A percentile compares a stretch with the other conserved stretches of the same genome.
Evolutionary conservation across 2,797 vertebrate species (phyloP).

Genomic region (Diceros bicornis): DNA sequence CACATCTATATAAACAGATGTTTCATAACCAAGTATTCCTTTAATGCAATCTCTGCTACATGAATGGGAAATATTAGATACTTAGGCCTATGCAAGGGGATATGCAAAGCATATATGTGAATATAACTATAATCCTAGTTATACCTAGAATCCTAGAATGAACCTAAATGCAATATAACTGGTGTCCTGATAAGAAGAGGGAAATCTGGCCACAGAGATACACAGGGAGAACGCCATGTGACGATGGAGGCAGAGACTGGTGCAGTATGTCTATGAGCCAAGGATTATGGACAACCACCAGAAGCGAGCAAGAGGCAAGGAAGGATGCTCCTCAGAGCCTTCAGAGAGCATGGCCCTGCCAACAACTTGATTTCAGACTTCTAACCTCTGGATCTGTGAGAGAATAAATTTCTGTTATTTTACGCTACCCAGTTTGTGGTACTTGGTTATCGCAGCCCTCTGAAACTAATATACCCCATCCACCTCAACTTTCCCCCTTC

Average conservation of each 20-base stretch:
- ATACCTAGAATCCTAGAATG: too few species aligned
- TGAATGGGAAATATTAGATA: conserved; percentile 34
- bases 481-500: neutral
- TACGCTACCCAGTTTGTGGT: neutral
- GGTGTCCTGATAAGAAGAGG: neutral
- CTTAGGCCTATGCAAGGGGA: neutral
- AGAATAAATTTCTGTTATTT: neutral
- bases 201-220: neutral
- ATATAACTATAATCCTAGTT: neutral
- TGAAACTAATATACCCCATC: neutral
- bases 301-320: neutral
- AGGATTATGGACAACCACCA: neutral
- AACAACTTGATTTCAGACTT: neutral
- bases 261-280: neutral
- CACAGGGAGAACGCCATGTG: neutral
- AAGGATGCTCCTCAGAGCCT: neutral
- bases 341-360: neutral
- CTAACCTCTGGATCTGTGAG: neutral
- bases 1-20: neutral
- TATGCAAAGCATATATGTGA: neutral
- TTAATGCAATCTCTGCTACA: conserved; percentile 4
- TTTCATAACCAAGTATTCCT: conserved; percentile 45
- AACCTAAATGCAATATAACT: neutral
- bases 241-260: neutral
- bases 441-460: neutral